Percentiles rank a stretch among this genome's conserved stretches.
These are phyloP conservation scores for Rhysida immarginata DNA, from an alignment of 1,140 invertebrate species.

Conservation along the genomic window DNA sequence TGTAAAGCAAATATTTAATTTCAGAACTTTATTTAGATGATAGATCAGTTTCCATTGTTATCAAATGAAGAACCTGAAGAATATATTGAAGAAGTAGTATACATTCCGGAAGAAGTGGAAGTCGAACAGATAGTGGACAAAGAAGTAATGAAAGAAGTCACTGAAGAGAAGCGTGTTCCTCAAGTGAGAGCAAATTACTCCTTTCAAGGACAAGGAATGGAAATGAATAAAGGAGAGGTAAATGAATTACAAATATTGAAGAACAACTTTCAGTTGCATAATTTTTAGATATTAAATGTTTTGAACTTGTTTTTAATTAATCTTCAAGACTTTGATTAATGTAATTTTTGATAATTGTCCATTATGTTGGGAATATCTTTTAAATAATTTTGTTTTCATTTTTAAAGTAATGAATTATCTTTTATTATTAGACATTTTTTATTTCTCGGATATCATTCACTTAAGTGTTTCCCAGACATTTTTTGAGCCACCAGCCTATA, in stretches of 20 bases:
- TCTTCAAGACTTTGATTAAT: too few relatives aligned
- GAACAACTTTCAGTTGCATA: too few relatives aligned
- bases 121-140: constrained; percentile 77
- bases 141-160: constrained; percentile 62
- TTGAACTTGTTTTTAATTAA: too few relatives aligned
- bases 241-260: constrained; percentile 15
- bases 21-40: constrained; percentile 8
- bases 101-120: constrained; percentile 77
- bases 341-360: too few relatives aligned
- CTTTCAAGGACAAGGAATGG: constrained; percentile 85
- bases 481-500: too few relatives aligned
- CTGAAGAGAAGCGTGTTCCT: constrained; percentile 70
- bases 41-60: constrained; percentile 13
- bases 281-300: not conserved
- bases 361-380: too few relatives aligned
- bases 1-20: constrained; percentile 1
- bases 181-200: constrained; percentile 75
- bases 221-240: constrained; percentile 78
- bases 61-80: constrained; percentile 26
- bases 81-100: constrained; percentile 32
- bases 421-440: too few relatives aligned
- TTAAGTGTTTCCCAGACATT: too few relatives aligned
- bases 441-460: too few relatives aligned
- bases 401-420: too few relatives aligned
- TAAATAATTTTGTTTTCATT: too few relatives aligned